Conservation (phyloP, 2,113 vertebrate genomes). For the Mus musculus region GRCm39 chr13:19765001-19765500, state of each 20-base stretch:
- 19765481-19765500: constrained; percentile 72
- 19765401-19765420: constrained; percentile 42
- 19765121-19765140: not conserved
- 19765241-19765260: not conserved
- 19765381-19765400: constrained; percentile 5
- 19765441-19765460: constrained; percentile 73
- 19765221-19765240: not conserved
- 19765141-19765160: constrained; percentile 27
- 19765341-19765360: constrained; percentile 57
- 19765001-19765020: not conserved
- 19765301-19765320: not conserved
- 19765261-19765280: not conserved
- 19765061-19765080: not conserved
- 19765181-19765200: not conserved
- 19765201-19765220: not conserved
- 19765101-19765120: too few relatives aligned
- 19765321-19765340: not conserved
- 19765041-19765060: not conserved
- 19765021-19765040: not conserved
- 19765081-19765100: not conserved
- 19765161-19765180: not conserved
- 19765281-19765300: not conserved
- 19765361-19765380: constrained; percentile 17
- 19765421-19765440: constrained; percentile 68
- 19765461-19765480: constrained; percentile 63